These are phyloP conservation scores for Columba janthina DNA, from an alignment of 2,113 vertebrate species.

Conservation along the genomic window DNA sequence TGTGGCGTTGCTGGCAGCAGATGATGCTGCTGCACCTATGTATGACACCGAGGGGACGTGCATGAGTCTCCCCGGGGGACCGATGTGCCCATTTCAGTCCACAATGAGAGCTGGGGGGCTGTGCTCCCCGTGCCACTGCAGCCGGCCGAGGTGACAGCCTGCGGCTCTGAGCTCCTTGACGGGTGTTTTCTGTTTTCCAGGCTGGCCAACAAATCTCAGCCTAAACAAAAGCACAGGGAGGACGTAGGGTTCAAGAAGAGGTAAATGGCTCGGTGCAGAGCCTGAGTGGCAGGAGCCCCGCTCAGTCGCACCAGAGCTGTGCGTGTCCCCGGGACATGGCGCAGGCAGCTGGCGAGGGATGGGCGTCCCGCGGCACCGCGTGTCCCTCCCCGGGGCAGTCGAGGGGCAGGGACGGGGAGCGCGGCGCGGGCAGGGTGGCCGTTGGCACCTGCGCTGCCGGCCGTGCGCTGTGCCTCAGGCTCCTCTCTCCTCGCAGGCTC, in stretches of 20 bases:
- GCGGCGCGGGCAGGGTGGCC: neutral
- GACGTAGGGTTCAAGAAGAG: constrained; percentile 78
- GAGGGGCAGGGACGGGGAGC: accelerated
- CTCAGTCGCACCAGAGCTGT: neutral
- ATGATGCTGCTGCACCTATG: neutral
- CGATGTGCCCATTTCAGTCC: neutral
- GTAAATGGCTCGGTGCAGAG: constrained; percentile 76
- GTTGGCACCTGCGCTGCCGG: neutral
- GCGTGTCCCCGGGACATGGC: accelerated
- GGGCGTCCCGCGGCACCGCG: neutral
- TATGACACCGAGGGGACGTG: neutral
- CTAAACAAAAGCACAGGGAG: constrained; percentile 85
- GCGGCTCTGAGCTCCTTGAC: neutral
- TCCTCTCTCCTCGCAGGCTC: constrained; percentile 74
- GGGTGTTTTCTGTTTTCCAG: constrained; percentile 86
- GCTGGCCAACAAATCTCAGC: constrained; percentile 78
- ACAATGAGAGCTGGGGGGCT: neutral
- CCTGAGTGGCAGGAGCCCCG: neutral
- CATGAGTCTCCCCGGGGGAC: neutral
- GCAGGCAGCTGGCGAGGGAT: neutral
- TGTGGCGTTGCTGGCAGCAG: neutral
- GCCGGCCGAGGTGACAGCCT: neutral
- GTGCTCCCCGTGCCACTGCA: neutral
- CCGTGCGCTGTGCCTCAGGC: neutral
- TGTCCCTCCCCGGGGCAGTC: neutral